phyloP scores from a whole-genome alignment of 2,113 vertebrate species.

The Scomber scombrus region DNA sequence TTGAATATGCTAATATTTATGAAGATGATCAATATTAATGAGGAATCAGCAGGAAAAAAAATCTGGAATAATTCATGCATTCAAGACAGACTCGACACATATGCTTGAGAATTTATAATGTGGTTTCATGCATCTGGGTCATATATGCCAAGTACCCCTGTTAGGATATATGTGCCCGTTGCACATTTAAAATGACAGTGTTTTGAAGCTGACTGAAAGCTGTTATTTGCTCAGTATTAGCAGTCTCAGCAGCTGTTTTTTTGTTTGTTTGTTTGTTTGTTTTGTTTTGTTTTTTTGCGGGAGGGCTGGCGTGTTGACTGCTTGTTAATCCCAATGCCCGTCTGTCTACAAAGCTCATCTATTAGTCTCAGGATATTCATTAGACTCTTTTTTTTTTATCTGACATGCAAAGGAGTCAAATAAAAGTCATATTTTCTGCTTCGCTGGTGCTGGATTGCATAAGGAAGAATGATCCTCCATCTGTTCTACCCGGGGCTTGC shows the following conservation, averaged over 20 bases:
- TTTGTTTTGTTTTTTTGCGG: too few relatives aligned
- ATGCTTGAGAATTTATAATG: constrained; percentile 1
- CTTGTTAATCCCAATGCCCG: not conserved
- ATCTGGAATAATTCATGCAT: constrained; percentile 23
- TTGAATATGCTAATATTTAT: constrained; percentile 29
- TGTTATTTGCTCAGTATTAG: not conserved
- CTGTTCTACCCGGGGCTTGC: constrained; percentile 53
- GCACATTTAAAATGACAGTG: not conserved
- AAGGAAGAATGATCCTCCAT: constrained; percentile 63
- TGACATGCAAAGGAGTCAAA: constrained; percentile 40
- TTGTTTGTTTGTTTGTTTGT: too few relatives aligned
- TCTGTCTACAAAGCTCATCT: constrained; percentile 24
- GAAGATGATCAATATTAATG: constrained; percentile 40
- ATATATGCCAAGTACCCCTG: too few relatives aligned
- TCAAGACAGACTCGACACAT: not conserved
- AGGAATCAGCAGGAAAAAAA: constrained; percentile 20
- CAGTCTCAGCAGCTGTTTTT: not conserved
- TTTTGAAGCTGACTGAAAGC: not conserved
- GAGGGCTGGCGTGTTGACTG: not conserved
- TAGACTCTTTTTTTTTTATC: constrained; percentile 40
- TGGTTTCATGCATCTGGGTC: constrained; percentile 8
- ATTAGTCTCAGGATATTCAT: constrained; percentile 29
- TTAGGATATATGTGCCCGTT: constrained; percentile 13
- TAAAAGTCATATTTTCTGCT: constrained; percentile 52
- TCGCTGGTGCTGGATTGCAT: constrained; percentile 55